Evolutionary conservation across 2,797 vertebrate species (phyloP), one percentile per base, ranked within the genome.

Genomic region (Anabas testudineus): DNA sequence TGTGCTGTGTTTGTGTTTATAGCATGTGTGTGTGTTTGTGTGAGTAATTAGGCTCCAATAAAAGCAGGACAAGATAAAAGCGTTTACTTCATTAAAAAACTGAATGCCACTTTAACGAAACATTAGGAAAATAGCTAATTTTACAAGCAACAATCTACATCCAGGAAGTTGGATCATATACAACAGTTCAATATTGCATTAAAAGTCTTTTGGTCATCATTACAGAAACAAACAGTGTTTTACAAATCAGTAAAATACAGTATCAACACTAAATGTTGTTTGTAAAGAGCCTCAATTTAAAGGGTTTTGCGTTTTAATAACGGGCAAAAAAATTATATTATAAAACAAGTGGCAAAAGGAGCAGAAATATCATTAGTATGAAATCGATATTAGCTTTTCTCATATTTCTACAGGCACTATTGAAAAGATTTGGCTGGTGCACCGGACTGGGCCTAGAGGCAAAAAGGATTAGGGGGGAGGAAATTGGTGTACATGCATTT

Each of bases 351-450:
- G 45, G 62, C 57, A 70, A 47, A 71, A 74, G 61, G 66, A 86
- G 65, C 67, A 73, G 39, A 43, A 22, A 69, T 43, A 61, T 64
- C 13, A 45, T 74, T 62, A 43, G 54, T 83, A 76, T 30, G 70
- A 87, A 75, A 85, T 19, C 71, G 49, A 80, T 43, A 67, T 63
- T 64, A 58, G 30, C 54, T 60, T 65, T 67, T 64, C 53, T 66
- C 37, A 39, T 76, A 58, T 82, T 81, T 32, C 81, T 83, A 83
- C 74, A 90, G 89, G 91, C 88, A 91, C 86, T 88, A 72, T 80
- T 85, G 68, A 86, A 65, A 70, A 82, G 69, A 81, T 89, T 84
- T 88, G 83, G 81, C 87, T 81, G 82, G 59, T 82, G 76, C 70
- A 45, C 62, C 76, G 70, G 68, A 76, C 0, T 16, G 68, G 74